Evolutionary conservation across 23 tunicate species (phyloP).

Genomic region (Halocynthia roretzi): DNA sequence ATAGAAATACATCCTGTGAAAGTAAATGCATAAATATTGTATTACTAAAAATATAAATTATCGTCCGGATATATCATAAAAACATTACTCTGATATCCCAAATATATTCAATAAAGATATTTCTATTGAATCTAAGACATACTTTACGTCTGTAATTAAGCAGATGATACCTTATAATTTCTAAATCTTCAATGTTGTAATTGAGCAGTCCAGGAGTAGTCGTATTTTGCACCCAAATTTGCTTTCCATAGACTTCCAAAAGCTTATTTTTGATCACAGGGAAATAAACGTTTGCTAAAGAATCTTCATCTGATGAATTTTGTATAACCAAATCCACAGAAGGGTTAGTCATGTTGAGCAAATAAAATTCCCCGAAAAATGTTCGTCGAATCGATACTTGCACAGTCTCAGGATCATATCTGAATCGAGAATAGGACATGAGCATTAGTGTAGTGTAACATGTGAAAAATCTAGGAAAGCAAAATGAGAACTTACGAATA

Average conservation of each 20-base stretch:
- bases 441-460: too few species aligned
- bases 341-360: slow-evolving; percentile 26
- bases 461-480: background rate
- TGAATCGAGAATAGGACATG: background rate
- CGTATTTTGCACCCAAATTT: too few species aligned
- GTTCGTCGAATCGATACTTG: slow-evolving; percentile 28
- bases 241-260: slow-evolving; percentile 4
- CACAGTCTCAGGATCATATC: slow-evolving; percentile 22
- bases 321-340: slow-evolving; percentile 2
- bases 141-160: background rate
- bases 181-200: background rate
- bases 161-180: slow-evolving; percentile 15
- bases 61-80: background rate
- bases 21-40: background rate
- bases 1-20: slow-evolving; percentile 10
- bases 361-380: slow-evolving; percentile 37
- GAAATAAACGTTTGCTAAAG: background rate
- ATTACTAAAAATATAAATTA: background rate
- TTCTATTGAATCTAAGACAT: too few species aligned
- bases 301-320: background rate
- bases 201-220: too few species aligned
- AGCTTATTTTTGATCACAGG: slow-evolving; percentile 5
- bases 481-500: background rate
- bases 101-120: too few species aligned
- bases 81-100: too few species aligned